Percentiles rank a stretch among this genome's conserved stretches.
These are phyloP conservation scores for Synchiropus splendidus DNA, from an alignment of 2,113 vertebrate species.

Conservation along the genomic window DNA sequence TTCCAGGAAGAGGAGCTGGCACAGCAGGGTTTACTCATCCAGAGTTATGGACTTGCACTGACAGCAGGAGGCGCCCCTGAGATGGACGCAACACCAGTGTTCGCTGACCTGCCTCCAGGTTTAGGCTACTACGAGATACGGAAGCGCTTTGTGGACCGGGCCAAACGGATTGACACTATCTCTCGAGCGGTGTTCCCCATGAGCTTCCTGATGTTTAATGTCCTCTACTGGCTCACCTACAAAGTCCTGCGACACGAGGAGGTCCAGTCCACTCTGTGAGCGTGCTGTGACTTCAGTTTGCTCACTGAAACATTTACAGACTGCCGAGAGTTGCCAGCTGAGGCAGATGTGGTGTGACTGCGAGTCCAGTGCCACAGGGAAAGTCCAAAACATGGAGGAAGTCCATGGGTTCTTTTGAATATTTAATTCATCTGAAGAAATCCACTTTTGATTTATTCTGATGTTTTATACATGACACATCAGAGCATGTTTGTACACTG, in stretches of 20 bases:
- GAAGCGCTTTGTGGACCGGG: slow-evolving; percentile 72
- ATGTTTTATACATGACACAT: slow-evolving; percentile 15
- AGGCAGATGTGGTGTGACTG: slow-evolving; percentile 21
- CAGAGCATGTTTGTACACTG: slow-evolving; percentile 9
- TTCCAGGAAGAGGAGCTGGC: slow-evolving; percentile 74
- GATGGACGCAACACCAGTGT: slow-evolving; percentile 65
- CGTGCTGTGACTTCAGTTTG: slow-evolving; percentile 12
- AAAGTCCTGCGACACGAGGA: slow-evolving; percentile 84
- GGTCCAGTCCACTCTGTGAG: slow-evolving; percentile 57
- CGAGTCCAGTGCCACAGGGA: slow-evolving; percentile 25
- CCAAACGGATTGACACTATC: slow-evolving; percentile 87
- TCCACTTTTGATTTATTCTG: slow-evolving; percentile 28
- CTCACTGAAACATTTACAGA: slow-evolving; percentile 34
- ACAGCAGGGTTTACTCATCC: slow-evolving; percentile 72
- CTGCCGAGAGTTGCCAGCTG: slow-evolving; percentile 18
- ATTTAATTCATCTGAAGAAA: slow-evolving; percentile 33
- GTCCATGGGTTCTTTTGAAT: slow-evolving; percentile 17
- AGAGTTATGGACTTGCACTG: slow-evolving; percentile 71
- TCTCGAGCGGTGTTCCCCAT: slow-evolving; percentile 86
- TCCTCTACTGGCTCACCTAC: slow-evolving; percentile 91
- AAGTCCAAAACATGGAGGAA: slow-evolving; percentile 14
- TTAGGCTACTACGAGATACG: slow-evolving; percentile 65
- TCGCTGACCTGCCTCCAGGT: slow-evolving; percentile 62
- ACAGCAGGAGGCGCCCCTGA: slow-evolving; percentile 55
- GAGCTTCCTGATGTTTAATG: slow-evolving; percentile 87